Percentiles rank a stretch among this genome's conserved stretches.
phyloP scores from a whole-genome alignment of 2,797 vertebrate genomes.

The Moxostoma hubbsi region DNA sequence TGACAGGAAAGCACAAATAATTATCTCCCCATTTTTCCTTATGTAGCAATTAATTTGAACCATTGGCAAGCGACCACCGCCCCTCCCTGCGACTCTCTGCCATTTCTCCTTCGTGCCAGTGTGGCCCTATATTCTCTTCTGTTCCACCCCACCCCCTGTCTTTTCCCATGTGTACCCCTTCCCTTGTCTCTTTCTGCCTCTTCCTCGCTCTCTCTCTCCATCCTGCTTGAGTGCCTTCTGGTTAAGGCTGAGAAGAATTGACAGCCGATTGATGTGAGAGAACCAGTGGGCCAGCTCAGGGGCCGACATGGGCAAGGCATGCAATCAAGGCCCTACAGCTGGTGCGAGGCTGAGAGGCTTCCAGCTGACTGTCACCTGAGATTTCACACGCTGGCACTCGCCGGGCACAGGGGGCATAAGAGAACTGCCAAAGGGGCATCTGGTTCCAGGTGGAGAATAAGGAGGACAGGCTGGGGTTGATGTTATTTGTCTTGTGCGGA shows the following conservation, averaged over 20 bases:
- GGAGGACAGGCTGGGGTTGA: slow-evolving; percentile 56
- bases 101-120: too few species aligned
- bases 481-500: slow-evolving; percentile 39
- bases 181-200: slow-evolving; percentile 16
- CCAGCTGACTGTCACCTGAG: slow-evolving; percentile 89
- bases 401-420: slow-evolving; percentile 69
- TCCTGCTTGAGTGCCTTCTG: slow-evolving; percentile 77
- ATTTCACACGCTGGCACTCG: slow-evolving; percentile 81
- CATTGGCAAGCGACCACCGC: slow-evolving; percentile 79
- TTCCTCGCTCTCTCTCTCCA: slow-evolving; percentile 13
- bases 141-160: slow-evolving; percentile 21
- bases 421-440: slow-evolving; percentile 73
- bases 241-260: slow-evolving; percentile 83
- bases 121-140: slow-evolving; percentile 17
- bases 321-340: slow-evolving; percentile 84
- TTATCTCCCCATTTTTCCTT: slow-evolving; percentile 93
- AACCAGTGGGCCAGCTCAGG: slow-evolving; percentile 39
- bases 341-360: slow-evolving; percentile 78
- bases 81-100: slow-evolving; percentile 43
- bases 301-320: slow-evolving; percentile 65
- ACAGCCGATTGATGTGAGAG: slow-evolving; percentile 82
- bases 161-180: slow-evolving; percentile 45
- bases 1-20: slow-evolving; percentile 93
- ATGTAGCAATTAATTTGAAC: slow-evolving; percentile 94
- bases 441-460: slow-evolving; percentile 81